These are phyloP conservation scores for Sisyra nigra DNA, from an alignment of 2,888 invertebrate species.

Conservation along the genomic window DNA sequence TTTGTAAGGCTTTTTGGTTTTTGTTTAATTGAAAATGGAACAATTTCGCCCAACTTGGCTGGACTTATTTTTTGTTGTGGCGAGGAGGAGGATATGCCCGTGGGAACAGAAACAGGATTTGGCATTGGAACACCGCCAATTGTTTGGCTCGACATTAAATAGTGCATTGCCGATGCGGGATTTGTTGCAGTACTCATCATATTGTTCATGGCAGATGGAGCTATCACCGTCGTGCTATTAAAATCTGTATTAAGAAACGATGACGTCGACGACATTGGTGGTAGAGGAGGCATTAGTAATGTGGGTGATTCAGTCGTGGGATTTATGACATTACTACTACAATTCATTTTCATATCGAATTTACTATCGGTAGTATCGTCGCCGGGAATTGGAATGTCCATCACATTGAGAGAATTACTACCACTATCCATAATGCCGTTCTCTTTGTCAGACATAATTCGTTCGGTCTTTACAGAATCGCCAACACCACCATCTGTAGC, in stretches of 20 bases:
- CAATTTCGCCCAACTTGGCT: constrained; percentile 20
- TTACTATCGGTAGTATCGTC: constrained; percentile 16
- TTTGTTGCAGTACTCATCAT: background rate
- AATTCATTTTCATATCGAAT: constrained; percentile 10
- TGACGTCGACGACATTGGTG: constrained; percentile 5
- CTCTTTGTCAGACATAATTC: constrained; percentile 15
- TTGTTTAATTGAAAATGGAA: constrained; percentile 12
- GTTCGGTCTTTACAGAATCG: constrained; percentile 18
- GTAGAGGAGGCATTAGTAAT: constrained; percentile 12
- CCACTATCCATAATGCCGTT: constrained; percentile 13
- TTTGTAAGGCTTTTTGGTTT: constrained; percentile 56
- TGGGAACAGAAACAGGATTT: background rate
- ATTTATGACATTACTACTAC: constrained; percentile 7
- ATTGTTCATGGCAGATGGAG: background rate
- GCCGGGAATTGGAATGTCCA: constrained; percentile 56
- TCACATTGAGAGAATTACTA: constrained; percentile 32
- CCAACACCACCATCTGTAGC: background rate
- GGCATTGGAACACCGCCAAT: background rate
- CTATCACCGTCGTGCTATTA: background rate
- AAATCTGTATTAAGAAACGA: background rate
- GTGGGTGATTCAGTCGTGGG: constrained; percentile 12
- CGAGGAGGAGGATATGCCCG: no score
- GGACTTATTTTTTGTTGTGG: constrained; percentile 10
- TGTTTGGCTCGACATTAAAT: background rate
- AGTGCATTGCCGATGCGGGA: background rate